These are phyloP conservation scores for Sphenopsis melanotis DNA, from an alignment of 2,797 vertebrate species.

Conservation along the genomic window DNA sequence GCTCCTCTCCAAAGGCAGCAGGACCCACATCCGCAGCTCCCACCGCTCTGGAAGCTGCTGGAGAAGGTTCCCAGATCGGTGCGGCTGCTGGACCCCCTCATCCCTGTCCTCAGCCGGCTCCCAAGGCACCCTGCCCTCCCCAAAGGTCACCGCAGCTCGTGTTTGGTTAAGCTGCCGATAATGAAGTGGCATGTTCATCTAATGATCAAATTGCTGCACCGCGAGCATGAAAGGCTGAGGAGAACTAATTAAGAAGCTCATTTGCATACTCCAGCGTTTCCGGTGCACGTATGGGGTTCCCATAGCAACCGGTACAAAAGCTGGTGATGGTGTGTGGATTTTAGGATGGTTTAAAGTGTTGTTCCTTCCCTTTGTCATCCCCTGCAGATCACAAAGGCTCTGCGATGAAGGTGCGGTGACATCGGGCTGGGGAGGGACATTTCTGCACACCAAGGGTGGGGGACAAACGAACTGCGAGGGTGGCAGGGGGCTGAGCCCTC, in stretches of 20 bases:
- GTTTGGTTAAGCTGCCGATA: conserved; percentile 55
- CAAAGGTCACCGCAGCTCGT: conserved; percentile 17
- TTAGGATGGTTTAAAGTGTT: conserved; percentile 39
- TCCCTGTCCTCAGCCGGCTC: background rate
- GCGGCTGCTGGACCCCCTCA: accelerated
- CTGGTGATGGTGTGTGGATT: conserved; percentile 29
- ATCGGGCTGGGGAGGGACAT: background rate
- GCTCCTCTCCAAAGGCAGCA: background rate
- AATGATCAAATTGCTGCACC: conserved; percentile 52
- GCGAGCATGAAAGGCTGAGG: conserved; percentile 28
- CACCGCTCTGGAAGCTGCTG: background rate
- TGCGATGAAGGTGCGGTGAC: background rate
- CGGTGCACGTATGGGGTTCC: conserved; percentile 64
- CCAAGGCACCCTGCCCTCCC: background rate
- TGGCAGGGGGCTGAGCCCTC: background rate
- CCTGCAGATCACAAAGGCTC: conserved; percentile 32
- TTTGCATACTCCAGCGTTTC: conserved; percentile 69
- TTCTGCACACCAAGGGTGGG: background rate
- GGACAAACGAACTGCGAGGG: accelerated
- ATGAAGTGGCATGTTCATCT: conserved; percentile 64
- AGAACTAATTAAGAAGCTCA: conserved; percentile 62
- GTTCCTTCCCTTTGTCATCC: conserved; percentile 55
- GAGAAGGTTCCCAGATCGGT: background rate
- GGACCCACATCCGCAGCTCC: background rate
- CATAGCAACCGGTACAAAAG: conserved; percentile 69